Base-by-base conservation (phyloP, 2,113 vertebrate species). In the Podarcis raffonei region DNA sequence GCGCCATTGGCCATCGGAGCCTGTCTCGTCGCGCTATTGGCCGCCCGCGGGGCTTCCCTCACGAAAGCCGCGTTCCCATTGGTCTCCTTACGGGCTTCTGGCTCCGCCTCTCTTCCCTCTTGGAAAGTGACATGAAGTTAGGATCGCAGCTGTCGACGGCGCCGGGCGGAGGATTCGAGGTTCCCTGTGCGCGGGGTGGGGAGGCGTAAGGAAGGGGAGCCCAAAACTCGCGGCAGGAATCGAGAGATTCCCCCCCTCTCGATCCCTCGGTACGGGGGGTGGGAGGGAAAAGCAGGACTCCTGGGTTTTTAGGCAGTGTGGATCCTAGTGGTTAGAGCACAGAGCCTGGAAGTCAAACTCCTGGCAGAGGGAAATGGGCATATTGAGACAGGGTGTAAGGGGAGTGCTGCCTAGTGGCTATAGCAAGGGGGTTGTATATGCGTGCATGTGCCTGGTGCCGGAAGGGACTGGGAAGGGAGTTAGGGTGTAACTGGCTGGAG, bases 101-200 rank as follows among this genome's bases (percentile, higher is more conserved):
- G 13, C 39, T 27, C 87, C 39, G 74, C 87, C 87, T 30, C 1
- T 8, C 22, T 69, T 37, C 53, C 59, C 18, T 35, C 62, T 89
- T 78, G 87, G 39, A 84, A 89, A 89, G 87, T 89, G 81, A 39
- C 69, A 77, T 53, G 87, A 89, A 89, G 87, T 89, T 89, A 11
- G 81, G 62, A 75, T 65, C 79, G 53, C 20, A 81, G 75, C 37
- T 30, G 6, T n/a, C 39, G 69, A 22, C 48, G 71, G 48, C 4
- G n/a, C 3, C 22, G 62, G 81, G 62, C 30, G 5, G 84, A 27
- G 75, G 69, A 6, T 84, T 23, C 3, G 48, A 69, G 65, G 62
- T 27, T 69, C n/a, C 13, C 20, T 53, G 9, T 59, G 15, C 11
- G 72, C 25, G 4, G 6, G 25, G 48, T 53, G 66, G 71, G 1